phyloP scores from a whole-genome alignment of 2,113 vertebrate genomes.

The Chelonoidis abingdonii region DNA sequence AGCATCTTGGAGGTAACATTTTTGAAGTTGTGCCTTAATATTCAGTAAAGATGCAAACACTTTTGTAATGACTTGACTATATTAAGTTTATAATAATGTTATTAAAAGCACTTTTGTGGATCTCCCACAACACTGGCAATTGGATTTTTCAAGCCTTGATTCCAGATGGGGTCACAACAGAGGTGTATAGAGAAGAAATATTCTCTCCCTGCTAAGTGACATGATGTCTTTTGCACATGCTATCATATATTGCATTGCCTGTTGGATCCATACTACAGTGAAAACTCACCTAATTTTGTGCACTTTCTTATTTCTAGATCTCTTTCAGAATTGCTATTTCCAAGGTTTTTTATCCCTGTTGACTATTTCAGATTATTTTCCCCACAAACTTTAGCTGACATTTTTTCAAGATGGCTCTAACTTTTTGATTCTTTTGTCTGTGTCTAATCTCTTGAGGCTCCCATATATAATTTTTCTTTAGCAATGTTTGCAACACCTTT shows the following conservation, averaged over 20 bases:
- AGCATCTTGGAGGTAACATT: background rate
- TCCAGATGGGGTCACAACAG: background rate
- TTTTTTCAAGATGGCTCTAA: background rate
- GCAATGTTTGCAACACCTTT: background rate
- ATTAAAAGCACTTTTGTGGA: background rate
- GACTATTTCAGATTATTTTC: background rate
- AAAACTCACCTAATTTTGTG: background rate
- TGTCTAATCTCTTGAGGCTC: background rate
- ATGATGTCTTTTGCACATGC: background rate
- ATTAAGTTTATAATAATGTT: background rate
- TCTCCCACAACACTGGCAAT: background rate
- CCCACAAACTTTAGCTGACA: background rate
- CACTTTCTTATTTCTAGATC: background rate
- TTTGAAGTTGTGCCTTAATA: background rate
- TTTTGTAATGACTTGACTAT: background rate
- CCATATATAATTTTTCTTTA: background rate
- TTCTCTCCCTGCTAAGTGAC: rapidly evolving
- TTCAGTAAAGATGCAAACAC: background rate
- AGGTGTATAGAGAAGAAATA: rapidly evolving
- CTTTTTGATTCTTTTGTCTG: background rate
- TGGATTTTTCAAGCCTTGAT: background rate
- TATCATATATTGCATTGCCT: background rate
- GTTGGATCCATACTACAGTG: background rate
- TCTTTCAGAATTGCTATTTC: background rate
- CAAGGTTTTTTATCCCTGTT: background rate